These are phyloP conservation scores for Caranx melampygus DNA, from an alignment of 2,113 vertebrate genomes.

Conservation along the genomic window DNA sequence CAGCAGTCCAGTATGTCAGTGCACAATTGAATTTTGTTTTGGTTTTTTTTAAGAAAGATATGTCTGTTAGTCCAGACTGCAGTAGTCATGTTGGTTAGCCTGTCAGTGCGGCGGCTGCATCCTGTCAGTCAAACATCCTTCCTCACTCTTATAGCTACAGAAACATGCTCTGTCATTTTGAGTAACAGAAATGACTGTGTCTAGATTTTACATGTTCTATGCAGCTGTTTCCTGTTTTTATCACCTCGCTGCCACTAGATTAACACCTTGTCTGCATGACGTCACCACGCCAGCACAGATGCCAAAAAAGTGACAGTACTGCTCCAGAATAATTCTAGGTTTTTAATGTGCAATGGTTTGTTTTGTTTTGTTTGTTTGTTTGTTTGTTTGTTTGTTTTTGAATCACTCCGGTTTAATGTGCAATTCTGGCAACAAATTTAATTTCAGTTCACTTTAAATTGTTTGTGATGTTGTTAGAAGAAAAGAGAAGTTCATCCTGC, in stretches of 20 bases:
- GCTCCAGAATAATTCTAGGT: not conserved
- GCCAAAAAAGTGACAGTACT: constrained; percentile 24
- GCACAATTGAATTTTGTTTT: not conserved
- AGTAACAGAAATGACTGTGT: not conserved
- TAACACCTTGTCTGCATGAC: not conserved
- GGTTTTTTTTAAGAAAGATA: not conserved
- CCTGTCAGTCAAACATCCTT: not conserved
- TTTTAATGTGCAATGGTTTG: constrained; percentile 26
- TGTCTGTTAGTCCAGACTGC: not conserved
- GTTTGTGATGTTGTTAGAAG: not conserved
- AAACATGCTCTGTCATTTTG: not conserved
- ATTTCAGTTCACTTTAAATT: not conserved
- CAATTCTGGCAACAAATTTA: not conserved
- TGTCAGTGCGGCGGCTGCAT: not conserved
- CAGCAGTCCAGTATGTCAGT: not conserved
- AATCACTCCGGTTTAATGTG: constrained; percentile 10
- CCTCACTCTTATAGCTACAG: not conserved
- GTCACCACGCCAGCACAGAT: constrained; percentile 16
- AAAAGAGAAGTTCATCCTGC: constrained; percentile 8
- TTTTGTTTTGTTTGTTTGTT: not conserved
- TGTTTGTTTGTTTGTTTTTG: not conserved
- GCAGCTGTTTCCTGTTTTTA: constrained; percentile 30
- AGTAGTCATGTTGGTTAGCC: not conserved
- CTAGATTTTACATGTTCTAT: not conserved
- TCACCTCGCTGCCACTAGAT: not conserved